phyloP scores from a whole-genome alignment of 2,888 invertebrate genomes.

The Trimorus sp. region DNA sequence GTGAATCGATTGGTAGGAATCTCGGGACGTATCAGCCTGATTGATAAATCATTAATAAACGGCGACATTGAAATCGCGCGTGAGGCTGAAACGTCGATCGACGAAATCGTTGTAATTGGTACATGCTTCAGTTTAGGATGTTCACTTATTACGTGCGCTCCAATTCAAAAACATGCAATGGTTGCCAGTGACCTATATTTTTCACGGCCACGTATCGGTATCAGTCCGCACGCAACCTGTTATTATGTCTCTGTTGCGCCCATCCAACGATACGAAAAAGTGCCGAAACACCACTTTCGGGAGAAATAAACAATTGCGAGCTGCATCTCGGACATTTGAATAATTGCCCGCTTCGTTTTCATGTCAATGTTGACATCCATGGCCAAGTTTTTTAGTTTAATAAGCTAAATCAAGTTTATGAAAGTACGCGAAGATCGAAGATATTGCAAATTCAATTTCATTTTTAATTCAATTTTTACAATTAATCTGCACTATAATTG shows the following conservation, averaged over 20 bases:
- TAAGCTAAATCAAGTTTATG: background rate
- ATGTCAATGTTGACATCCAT: background rate
- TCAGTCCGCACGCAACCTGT: slow-evolving; percentile 55
- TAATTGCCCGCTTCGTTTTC: background rate
- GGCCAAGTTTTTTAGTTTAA: background rate
- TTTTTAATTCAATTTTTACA: too few relatives aligned
- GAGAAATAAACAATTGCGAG: too few relatives aligned
- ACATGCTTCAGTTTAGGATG: slow-evolving; percentile 57
- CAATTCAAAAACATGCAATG: slow-evolving; percentile 66
- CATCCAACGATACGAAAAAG: slow-evolving; percentile 28
- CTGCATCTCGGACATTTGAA: too few relatives aligned
- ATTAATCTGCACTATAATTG: too few relatives aligned
- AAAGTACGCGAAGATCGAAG: background rate
- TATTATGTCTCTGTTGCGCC: slow-evolving; percentile 55
- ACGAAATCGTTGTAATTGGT: slow-evolving; percentile 48
- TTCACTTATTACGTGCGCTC: slow-evolving; percentile 59
- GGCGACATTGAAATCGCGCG: background rate
- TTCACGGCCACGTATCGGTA: slow-evolving; percentile 66
- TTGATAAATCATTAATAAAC: background rate
- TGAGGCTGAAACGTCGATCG: slow-evolving; percentile 21
- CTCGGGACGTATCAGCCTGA: background rate
- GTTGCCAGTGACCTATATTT: slow-evolving; percentile 70
- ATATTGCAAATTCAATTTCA: too few relatives aligned
- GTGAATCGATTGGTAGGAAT: too few relatives aligned
- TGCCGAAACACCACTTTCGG: slow-evolving; percentile 1